Evolutionary conservation across 2,797 vertebrate species (phyloP), one percentile per base, ranked within the genome.

Genomic region (Linurgus olivaceus): DNA sequence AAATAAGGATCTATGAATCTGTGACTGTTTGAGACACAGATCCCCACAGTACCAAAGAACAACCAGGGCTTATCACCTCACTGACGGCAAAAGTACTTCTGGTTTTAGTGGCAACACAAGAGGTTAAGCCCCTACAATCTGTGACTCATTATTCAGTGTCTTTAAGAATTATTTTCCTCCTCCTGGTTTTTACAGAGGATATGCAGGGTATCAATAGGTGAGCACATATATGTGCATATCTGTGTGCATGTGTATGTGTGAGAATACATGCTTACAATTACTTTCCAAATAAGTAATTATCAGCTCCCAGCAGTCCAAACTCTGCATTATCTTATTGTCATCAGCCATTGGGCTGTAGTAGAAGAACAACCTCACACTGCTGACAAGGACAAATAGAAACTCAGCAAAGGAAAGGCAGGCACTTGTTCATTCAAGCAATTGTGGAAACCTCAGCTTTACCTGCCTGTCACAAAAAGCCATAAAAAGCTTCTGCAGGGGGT

Each of bases 221-320:
- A 75, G 5, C 16, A 21, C 6, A 19, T 2, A 11, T 23, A 3
- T 10, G 3, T 44, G 29, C 40, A 1, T 18, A 17, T 14, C 6
- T 47, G 13, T 29, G 23, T 21, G 18, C 21, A 13, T 40, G 9
- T 20, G 3, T 7, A 1, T 21, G 7, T 35, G 31, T 52, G 18
- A 51, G 17, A 17, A 50, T 12, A 37, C 33, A 11, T 31, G 40
- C 4, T 35, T 31, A 31, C 9, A 29, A 9, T 35, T 42, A 40
- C 16, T 72, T 58, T 45, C 50, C 73, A 72, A 77, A 59, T 10
- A 67, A 35, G 20, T 52, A 75, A 79, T 75, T 40, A 25, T 17
- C 50, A 93, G 17, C 24, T 88, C 50, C 70, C 18, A 81, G 31
- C 9, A 70, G 48, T 47, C 59, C 38, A 74, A 68, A 74, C 24